These are phyloP conservation scores for Callipepla californica DNA, from an alignment of 2,113 vertebrate genomes.

Conservation along the genomic window DNA sequence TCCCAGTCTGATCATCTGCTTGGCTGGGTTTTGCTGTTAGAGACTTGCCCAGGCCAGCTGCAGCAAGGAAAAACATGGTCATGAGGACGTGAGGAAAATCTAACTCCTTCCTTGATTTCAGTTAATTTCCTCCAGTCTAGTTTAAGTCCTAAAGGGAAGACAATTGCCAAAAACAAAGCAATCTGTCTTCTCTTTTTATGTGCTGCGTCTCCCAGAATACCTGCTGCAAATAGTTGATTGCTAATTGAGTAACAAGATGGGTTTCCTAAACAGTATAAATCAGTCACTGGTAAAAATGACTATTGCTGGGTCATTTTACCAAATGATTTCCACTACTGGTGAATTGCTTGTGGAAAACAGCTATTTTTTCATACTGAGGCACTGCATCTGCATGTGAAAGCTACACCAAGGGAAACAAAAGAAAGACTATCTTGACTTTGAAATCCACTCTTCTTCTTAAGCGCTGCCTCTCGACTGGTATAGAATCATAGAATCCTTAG, in stretches of 20 bases:
- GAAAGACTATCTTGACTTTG: background rate
- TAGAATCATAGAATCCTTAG: no score
- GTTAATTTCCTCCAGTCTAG: background rate
- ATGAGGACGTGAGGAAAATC: background rate
- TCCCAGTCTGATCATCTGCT: background rate
- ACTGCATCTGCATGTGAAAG: background rate
- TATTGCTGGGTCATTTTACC: background rate
- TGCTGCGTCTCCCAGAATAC: background rate
- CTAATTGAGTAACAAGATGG: background rate
- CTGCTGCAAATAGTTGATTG: background rate
- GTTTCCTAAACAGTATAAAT: background rate
- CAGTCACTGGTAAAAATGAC: background rate
- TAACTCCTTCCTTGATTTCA: background rate
- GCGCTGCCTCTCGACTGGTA: background rate
- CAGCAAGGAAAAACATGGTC: background rate
- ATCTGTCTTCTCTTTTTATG: background rate
- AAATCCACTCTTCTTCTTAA: background rate
- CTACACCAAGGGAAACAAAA: background rate
- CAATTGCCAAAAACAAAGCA: background rate
- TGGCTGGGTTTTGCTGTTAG: background rate
- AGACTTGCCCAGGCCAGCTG: background rate
- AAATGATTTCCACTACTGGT: background rate
- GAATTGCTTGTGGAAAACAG: background rate
- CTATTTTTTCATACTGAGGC: background rate
- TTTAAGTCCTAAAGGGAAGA: background rate